These are phyloP conservation scores for Drosophila baimaii DNA, from an alignment of 1,140 invertebrate genomes.

Conservation along the genomic window DNA sequence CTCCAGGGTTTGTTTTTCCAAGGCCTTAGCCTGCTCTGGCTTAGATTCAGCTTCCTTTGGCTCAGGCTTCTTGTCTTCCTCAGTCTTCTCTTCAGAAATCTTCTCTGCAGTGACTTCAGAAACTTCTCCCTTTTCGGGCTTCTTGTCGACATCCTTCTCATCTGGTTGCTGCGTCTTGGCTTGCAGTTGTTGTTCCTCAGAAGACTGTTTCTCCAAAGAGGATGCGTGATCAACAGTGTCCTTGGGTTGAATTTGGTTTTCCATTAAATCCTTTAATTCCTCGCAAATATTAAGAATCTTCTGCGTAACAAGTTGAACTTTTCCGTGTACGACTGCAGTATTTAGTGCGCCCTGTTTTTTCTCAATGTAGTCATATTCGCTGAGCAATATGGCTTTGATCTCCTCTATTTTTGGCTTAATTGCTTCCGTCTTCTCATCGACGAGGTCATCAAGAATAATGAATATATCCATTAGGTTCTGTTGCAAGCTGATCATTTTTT, in stretches of 20 bases:
- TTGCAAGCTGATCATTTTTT: slow-evolving; percentile 69
- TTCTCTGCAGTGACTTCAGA: slow-evolving; percentile 40
- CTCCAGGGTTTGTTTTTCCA: slow-evolving; percentile 41
- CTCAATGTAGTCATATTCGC: slow-evolving; percentile 62
- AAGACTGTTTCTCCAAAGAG: slow-evolving; percentile 33
- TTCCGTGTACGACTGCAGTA: slow-evolving; percentile 39
- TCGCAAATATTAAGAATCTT: slow-evolving; percentile 50
- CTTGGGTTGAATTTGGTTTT: background rate
- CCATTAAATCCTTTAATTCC: slow-evolving; percentile 31
- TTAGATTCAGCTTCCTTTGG: slow-evolving; percentile 16
- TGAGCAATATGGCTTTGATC: slow-evolving; percentile 41
- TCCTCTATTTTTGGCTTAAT: slow-evolving; percentile 52
- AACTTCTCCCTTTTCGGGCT: slow-evolving; percentile 38
- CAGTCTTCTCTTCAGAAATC: slow-evolving; percentile 22
- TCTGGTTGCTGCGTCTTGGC: slow-evolving; percentile 30
- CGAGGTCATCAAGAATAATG: slow-evolving; percentile 65
- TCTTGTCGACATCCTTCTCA: slow-evolving; percentile 19
- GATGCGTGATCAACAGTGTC: slow-evolving; percentile 29
- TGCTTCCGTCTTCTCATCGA: slow-evolving; percentile 44
- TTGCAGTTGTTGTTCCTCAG: slow-evolving; percentile 35
- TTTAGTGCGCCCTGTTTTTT: slow-evolving; percentile 33
- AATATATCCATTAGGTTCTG: slow-evolving; percentile 75
- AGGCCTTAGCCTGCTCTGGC: slow-evolving; percentile 42
- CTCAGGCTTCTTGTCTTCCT: slow-evolving; percentile 14
- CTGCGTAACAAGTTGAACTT: slow-evolving; percentile 47